Percentiles rank a stretch among this genome's conserved stretches.
phyloP scores from a whole-genome alignment of 2,113 vertebrate species.

The Spilogale gracilis region DNA sequence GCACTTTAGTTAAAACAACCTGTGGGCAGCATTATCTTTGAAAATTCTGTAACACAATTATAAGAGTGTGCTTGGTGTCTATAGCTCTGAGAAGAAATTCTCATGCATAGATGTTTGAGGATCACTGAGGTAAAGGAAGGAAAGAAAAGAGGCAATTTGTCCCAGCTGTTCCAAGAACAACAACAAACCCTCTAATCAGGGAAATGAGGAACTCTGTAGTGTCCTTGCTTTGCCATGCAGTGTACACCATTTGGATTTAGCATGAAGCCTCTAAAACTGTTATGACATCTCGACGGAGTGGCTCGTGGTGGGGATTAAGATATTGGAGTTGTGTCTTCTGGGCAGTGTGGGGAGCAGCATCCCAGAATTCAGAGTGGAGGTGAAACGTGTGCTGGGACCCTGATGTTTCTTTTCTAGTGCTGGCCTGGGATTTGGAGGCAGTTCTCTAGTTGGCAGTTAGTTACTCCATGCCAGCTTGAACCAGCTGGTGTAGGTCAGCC shows the following conservation, averaged over 20 bases:
- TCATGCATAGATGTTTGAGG: not conserved
- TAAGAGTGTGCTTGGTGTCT: not conserved
- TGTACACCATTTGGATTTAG: not conserved
- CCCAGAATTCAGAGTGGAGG: not conserved
- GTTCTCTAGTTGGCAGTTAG: not conserved
- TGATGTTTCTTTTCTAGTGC: not conserved
- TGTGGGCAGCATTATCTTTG: not conserved
- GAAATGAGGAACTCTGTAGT: not conserved
- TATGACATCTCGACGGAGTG: not conserved
- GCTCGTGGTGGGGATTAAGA: not conserved
- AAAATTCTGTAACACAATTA: not conserved
- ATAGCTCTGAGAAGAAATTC: not conserved
- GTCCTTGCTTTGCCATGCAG: accelerated
- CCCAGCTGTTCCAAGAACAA: not conserved
- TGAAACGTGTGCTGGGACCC: not conserved
- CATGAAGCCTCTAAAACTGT: not conserved
- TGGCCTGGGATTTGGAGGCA: not conserved
- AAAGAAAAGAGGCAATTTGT: not conserved
- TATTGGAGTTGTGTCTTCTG: not conserved
- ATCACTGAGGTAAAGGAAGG: not conserved
- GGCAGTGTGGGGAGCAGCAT: not conserved
- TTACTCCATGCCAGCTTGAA: accelerated
- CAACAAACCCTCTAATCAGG: not conserved
- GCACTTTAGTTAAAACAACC: not conserved
- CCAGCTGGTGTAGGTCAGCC: not conserved